These are phyloP conservation scores for Lota lota DNA, from an alignment of 2,113 vertebrate species.

Conservation along the genomic window DNA sequence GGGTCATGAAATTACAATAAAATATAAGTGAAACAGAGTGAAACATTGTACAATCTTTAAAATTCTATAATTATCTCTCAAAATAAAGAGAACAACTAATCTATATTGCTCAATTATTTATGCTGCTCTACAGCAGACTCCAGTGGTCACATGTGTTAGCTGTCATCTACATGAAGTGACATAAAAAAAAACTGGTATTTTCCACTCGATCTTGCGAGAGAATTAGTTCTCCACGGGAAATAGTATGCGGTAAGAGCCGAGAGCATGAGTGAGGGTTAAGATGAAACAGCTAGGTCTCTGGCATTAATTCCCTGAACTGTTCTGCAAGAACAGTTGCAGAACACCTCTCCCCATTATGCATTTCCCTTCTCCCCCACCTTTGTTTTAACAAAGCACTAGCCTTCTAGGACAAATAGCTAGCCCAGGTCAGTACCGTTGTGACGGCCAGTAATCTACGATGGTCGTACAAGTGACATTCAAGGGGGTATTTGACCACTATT, in stretches of 20 bases:
- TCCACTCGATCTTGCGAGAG: conserved; percentile 52
- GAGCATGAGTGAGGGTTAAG: conserved; percentile 47
- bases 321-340: conserved; percentile 19
- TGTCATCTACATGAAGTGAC: conserved; percentile 20
- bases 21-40: too few species aligned
- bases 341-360: conserved; percentile 34
- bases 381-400: background rate
- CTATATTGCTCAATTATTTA: too few species aligned
- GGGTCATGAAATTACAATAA: too few species aligned
- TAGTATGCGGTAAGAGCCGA: conserved; percentile 52
- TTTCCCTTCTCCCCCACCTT: conserved; percentile 2
- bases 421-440: background rate
- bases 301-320: conserved; percentile 75
- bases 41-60: too few species aligned
- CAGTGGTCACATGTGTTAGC: conserved; percentile 1
- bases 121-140: background rate
- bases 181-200: conserved; percentile 34
- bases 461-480: too few species aligned
- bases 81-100: too few species aligned
- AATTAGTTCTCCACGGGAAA: conserved; percentile 74
- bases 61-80: too few species aligned
- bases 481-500: too few species aligned
- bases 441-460: too few species aligned
- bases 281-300: conserved; percentile 58
- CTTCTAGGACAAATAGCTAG: background rate